These are phyloP conservation scores for Nematostella vectensis DNA, from an alignment of 92 coral and sea anemone species.

Conservation along the genomic window DNA sequence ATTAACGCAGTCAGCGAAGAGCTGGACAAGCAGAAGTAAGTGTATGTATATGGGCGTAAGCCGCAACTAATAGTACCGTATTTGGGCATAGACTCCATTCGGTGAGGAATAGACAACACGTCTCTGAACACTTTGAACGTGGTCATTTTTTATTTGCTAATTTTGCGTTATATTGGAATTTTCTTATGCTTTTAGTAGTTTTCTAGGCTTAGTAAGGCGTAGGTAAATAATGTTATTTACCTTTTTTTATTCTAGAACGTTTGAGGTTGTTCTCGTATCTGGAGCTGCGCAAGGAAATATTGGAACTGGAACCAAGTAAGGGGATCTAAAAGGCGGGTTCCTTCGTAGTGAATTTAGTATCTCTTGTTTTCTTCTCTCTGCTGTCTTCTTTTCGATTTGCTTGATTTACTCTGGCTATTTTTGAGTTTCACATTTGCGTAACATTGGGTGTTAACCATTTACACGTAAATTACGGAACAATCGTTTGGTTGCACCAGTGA, in stretches of 20 bases:
- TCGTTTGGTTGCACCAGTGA: no score
- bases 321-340: not conserved
- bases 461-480: no score
- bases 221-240: no score
- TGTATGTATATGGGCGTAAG: no score
- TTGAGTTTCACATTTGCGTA: not conserved
- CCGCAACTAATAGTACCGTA: not conserved
- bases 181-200: no score
- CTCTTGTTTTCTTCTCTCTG: conserved; percentile 1
- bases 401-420: conserved; percentile 1
- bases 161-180: not conserved
- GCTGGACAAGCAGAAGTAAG: conserved; percentile 96
- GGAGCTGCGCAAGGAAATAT: conserved; percentile 89
- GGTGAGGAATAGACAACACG: not conserved
- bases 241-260: conserved; percentile 55
- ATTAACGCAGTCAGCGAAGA: conserved; percentile 98
- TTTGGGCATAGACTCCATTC: not conserved
- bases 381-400: not conserved
- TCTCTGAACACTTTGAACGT: no score
- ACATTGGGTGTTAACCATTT: not conserved
- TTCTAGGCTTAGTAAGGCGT: no score
- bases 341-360: no score
- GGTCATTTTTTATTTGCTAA: not conserved
- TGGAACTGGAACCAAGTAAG: conserved; percentile 83
- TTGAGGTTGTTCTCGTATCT: conserved; percentile 92